A percentile compares a stretch with the other conserved stretches of the same genome.
phyloP scores from a whole-genome alignment of 2,113 vertebrate species.

The Mesembrinibis cayennensis region DNA sequence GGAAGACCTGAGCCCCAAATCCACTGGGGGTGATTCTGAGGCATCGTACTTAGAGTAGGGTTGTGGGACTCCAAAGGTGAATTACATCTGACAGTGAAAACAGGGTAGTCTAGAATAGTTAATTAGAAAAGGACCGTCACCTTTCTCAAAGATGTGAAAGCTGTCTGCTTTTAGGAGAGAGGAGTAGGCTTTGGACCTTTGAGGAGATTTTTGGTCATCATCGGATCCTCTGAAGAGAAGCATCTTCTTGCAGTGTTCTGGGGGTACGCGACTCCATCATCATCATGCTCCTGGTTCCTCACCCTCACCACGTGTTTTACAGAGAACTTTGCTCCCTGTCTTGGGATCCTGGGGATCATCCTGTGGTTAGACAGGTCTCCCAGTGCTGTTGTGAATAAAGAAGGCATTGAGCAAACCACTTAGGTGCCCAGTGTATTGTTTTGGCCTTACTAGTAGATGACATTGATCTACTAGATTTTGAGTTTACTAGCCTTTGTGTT shows the following conservation, averaged over 20 bases:
- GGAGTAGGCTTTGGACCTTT: neutral
- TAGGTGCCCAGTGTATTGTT: neutral
- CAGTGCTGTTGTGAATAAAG: neutral
- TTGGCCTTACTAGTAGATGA: neutral
- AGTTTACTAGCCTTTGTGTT: neutral
- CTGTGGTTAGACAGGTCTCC: neutral
- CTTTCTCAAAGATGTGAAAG: neutral
- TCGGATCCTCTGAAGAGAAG: neutral
- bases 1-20: neutral
- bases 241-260: neutral
- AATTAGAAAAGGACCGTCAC: neutral
- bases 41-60: neutral
- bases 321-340: neutral
- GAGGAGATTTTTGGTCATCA: neutral
- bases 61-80: neutral
- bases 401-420: neutral
- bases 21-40: neutral
- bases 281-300: neutral
- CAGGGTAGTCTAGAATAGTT: fast-evolving
- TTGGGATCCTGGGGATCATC: neutral
- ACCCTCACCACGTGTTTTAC: neutral
- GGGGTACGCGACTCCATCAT: neutral
- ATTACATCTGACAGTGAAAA: neutral
- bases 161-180: neutral
- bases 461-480: neutral